These are phyloP conservation scores for Anneissia japonica DNA, from an alignment of 35 echinoderm and acorn worm species.

Conservation along the genomic window DNA sequence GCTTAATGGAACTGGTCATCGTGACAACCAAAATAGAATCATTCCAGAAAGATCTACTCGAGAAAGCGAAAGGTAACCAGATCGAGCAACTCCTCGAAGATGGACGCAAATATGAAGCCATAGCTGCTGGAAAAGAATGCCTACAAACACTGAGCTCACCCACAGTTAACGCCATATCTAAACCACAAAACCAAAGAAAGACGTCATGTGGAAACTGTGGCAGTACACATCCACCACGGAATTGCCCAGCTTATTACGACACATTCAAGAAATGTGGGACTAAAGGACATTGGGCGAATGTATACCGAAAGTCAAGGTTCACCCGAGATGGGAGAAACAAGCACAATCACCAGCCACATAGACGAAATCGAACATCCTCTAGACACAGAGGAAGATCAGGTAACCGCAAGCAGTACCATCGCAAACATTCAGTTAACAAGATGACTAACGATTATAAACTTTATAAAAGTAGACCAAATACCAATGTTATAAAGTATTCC, in stretches of 20 bases:
- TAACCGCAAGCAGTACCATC: too few relatives aligned
- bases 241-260: constrained; percentile 64
- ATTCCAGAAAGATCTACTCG: constrained; percentile 30
- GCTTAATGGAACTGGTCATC: constrained; percentile 1
- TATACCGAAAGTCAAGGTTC: constrained; percentile 8
- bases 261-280: constrained; percentile 37
- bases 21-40: constrained; percentile 2
- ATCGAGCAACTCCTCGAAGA: constrained; percentile 20
- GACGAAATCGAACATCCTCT: too few relatives aligned
- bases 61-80: constrained; percentile 4
- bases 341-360: too few relatives aligned
- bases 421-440: too few relatives aligned
- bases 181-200: background rate
- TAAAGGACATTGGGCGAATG: constrained; percentile 48
- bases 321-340: too few relatives aligned
- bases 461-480: too few relatives aligned
- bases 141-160: too few relatives aligned
- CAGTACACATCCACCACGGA: constrained; percentile 33
- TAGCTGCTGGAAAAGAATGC: constrained; percentile 10
- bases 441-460: too few relatives aligned
- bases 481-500: too few relatives aligned
- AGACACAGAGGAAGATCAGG: too few relatives aligned
- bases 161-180: too few relatives aligned
- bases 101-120: constrained; percentile 33
- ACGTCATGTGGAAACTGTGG: constrained; percentile 38